Evolutionary conservation across 2,888 invertebrate genomes (phyloP), one percentile per base, ranked within the genome.

Genomic region (Catocala fraxini): DNA sequence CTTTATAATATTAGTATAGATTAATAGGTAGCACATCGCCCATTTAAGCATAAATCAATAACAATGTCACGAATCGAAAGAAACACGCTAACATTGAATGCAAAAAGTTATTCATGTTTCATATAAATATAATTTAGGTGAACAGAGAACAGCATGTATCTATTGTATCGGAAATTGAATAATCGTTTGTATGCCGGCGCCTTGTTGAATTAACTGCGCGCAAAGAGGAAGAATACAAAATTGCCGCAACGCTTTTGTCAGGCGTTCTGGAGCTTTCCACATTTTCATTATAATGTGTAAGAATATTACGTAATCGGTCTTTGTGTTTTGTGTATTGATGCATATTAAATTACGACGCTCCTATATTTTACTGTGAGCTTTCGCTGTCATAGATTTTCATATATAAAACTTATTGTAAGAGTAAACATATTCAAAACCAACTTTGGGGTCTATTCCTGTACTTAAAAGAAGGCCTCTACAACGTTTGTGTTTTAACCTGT

Each of bases 131-230:
- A 51, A 60, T 49, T 33, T 54, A 42, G 34, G 33, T 5, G 53
- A 48, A 51, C 25, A 57, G 34, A 55, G 42, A 48, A 43, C 43
- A 51, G 43, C 25, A 25, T 52, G 25, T 63, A 63, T 59, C 49
- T 56, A 57, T 68, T 63, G 49, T 59, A 43, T 61, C 52, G 75
- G 63, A 65, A 66, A 73, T 68, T 55, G 64, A 75, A 63, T 58
- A 66, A 65, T 66, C 61, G 57, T 68, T 68, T 71, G 54, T 56
- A 52, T 51, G 62, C 39, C 52, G 51, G 47, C 59, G 68, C 68
- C 72, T 62, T 56, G 56, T 59, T 56, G 59, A 66, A 63, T 71
- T 66, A 66, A 68, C 62, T 70, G 65, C 58, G 49, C 51, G 41
- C 6, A 11, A 7, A 62, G 49, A 51, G 59, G 56, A 60, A 43